Conservation (phyloP, 2,888 invertebrate species). For the Poecilobothrus nobilitatus region DNA sequence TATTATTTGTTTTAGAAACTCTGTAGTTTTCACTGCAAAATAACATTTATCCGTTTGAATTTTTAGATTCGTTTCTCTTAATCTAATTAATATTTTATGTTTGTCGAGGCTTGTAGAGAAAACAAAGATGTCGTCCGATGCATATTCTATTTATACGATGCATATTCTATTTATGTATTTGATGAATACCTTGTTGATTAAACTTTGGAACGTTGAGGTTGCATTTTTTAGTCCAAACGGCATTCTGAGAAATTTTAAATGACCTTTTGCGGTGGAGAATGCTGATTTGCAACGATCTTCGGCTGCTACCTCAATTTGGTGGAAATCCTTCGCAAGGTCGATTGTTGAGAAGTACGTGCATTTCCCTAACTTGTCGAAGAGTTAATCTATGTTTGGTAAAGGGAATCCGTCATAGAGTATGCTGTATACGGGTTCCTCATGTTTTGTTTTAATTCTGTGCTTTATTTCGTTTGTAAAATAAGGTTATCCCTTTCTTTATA, state of each 20-base stretch:
- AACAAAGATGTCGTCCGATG: conserved; percentile 28
- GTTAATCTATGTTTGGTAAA: conserved; percentile 24
- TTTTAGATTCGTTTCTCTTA: conserved; percentile 11
- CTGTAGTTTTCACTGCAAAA: conserved; percentile 15
- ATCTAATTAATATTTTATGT: conserved; percentile 25
- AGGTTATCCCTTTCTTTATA: conserved; percentile 18
- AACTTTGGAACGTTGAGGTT: conserved; percentile 33
- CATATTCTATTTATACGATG: conserved; percentile 29
- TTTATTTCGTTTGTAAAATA: conserved; percentile 24
- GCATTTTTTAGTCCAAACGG: conserved; percentile 31
- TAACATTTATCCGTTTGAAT: conserved; percentile 18
- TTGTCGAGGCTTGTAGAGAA: conserved; percentile 24
- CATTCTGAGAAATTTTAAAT: conserved; percentile 23
- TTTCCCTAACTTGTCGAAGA: conserved; percentile 25
- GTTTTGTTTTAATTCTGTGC: conserved; percentile 25
- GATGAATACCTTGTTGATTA: conserved; percentile 30
- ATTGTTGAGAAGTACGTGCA: conserved; percentile 25
- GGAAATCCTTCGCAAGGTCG: conserved; percentile 28
- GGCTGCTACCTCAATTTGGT: conserved; percentile 27
- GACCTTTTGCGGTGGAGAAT: conserved; percentile 28
- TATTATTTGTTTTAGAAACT: conserved; percentile 19
- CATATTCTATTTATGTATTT: conserved; percentile 19
- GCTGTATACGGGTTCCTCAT: conserved; percentile 22
- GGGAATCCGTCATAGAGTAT: conserved; percentile 24
- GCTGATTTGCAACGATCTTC: conserved; percentile 29